Conservation (phyloP, 2,113 vertebrate species). For the Cyanistes caeruleus region DNA sequence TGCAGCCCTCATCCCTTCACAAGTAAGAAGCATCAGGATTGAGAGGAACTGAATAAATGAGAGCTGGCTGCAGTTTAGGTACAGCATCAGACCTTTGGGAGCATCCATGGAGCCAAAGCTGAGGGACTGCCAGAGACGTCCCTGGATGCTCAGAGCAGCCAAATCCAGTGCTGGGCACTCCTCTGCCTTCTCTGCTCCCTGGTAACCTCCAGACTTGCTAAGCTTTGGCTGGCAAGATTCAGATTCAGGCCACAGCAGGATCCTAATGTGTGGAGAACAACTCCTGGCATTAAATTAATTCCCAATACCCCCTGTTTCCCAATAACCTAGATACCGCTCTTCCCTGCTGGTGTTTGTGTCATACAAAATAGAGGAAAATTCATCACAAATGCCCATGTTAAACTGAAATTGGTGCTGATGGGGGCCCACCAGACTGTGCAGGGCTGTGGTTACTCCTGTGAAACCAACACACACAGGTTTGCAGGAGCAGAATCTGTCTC, state of each 20-base stretch:
- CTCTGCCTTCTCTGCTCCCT: background rate
- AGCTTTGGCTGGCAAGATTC: background rate
- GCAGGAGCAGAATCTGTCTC: background rate
- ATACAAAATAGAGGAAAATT: background rate
- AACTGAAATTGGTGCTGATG: background rate
- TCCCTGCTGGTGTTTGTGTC: background rate
- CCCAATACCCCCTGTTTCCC: background rate
- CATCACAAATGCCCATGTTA: background rate
- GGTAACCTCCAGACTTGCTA: background rate
- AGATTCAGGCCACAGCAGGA: conserved; percentile 12
- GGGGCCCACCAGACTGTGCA: background rate
- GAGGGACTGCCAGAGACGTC: background rate
- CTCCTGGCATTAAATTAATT: background rate
- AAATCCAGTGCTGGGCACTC: background rate
- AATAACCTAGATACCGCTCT: background rate
- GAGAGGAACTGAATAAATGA: background rate
- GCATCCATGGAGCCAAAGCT: background rate
- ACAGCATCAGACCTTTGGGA: background rate
- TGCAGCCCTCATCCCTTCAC: background rate
- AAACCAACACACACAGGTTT: background rate
- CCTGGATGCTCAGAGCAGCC: background rate
- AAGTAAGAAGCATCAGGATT: background rate
- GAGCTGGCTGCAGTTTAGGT: background rate
- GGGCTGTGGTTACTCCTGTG: background rate
- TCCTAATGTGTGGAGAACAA: background rate